Percentiles rank a stretch among this genome's conserved stretches.
Conservation (phyloP, 1,140 invertebrate species). For the Branchinecta lindahli region DNA sequence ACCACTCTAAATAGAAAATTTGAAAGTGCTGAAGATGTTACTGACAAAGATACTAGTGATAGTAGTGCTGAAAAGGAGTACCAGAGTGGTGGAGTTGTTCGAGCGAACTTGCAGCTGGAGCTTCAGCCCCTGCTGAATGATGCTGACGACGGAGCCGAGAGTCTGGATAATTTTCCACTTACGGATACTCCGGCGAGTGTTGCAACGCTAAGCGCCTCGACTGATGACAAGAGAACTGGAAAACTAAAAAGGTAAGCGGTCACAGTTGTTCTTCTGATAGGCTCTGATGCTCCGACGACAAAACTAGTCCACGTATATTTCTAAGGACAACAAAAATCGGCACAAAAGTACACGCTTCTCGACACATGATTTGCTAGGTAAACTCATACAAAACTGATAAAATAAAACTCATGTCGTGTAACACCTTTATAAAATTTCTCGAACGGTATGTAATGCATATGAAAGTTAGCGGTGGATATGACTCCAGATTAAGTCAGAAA, state of each 20-base stretch:
- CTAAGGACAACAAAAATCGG: too few relatives aligned
- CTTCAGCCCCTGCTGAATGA: background rate
- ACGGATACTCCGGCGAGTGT: background rate
- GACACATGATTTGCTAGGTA: too few relatives aligned
- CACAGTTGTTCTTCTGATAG: too few relatives aligned
- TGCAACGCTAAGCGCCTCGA: background rate
- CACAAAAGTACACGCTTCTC: too few relatives aligned
- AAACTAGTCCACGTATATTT: too few relatives aligned
- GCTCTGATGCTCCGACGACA: too few relatives aligned
- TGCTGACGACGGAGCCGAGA: background rate
- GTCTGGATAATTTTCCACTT: slow-evolving; percentile 1
- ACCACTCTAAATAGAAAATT: background rate
- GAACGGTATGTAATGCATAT: too few relatives aligned
- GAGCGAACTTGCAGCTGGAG: background rate
- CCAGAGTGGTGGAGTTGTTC: background rate
- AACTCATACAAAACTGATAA: too few relatives aligned
- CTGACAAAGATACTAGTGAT: background rate
- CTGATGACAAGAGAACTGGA: background rate
- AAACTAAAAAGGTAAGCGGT: slow-evolving; percentile 1
- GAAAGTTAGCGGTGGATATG: too few relatives aligned
- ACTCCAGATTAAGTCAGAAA: too few relatives aligned
- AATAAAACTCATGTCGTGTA: too few relatives aligned
- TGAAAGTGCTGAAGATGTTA: background rate
- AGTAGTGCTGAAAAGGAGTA: background rate
- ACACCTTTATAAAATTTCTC: too few relatives aligned